phyloP scores from a whole-genome alignment of 2,797 vertebrate species.

The Centropyge bicolor region DNA sequence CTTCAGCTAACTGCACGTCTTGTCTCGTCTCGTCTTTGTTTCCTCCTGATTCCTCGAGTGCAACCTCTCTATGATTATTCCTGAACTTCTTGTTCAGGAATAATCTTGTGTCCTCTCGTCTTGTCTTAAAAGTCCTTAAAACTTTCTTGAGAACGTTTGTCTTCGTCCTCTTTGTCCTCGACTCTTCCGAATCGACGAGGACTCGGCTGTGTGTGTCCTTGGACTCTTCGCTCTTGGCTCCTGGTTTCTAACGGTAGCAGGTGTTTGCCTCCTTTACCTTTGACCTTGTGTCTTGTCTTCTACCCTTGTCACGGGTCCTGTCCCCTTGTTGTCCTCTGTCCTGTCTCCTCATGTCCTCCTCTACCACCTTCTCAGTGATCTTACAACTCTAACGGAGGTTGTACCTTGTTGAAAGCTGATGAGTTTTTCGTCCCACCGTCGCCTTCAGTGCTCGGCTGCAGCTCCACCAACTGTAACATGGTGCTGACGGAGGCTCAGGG shows the following conservation, averaged over 20 bases:
- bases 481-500: slow-evolving; percentile 87
- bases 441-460: slow-evolving; percentile 88
- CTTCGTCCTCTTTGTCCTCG: slow-evolving; percentile 11
- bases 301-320: slow-evolving; percentile 1
- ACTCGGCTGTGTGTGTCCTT: slow-evolving; percentile 19
- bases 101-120: slow-evolving; percentile 1
- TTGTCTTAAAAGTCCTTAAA: slow-evolving; percentile 3
- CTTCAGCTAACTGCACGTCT: slow-evolving; percentile 33
- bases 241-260: slow-evolving; percentile 12
- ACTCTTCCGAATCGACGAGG: not conserved
- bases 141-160: slow-evolving; percentile 32
- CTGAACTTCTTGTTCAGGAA: not conserved
- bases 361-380: slow-evolving; percentile 23
- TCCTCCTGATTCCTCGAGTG: not conserved
- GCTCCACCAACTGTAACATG: slow-evolving; percentile 85
- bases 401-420: slow-evolving; percentile 30
- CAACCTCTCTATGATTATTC: not conserved
- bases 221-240: slow-evolving; percentile 19
- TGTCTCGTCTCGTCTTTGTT: not conserved
- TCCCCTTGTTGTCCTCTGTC: slow-evolving; percentile 17
- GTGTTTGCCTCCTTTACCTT: not conserved
- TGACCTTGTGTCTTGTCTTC: slow-evolving; percentile 22
- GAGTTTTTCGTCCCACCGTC: slow-evolving; percentile 37
- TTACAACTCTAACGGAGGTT: slow-evolving; percentile 18
- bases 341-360: slow-evolving; percentile 46